Conservation (phyloP, 2,888 invertebrate species). For the Laothoe populi region DNA sequence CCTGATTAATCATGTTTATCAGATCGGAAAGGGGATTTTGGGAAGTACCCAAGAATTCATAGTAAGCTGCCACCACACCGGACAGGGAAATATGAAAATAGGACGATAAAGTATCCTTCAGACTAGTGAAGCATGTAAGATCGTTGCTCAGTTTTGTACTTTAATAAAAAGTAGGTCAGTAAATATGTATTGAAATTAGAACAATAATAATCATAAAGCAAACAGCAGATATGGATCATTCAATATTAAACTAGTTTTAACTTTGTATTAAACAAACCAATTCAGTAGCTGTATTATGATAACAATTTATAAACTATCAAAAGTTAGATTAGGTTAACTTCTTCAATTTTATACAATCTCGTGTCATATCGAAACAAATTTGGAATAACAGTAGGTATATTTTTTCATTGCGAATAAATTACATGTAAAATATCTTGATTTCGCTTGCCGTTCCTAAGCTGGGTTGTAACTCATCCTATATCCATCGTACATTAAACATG, state of each 20-base stretch:
- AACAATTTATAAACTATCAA: neutral
- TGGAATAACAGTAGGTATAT: too few relatives aligned
- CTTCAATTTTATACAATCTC: neutral
- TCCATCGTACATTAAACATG: neutral
- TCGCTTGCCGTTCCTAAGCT: neutral
- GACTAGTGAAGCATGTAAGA: neutral
- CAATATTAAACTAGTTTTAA: neutral
- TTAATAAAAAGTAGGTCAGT: neutral
- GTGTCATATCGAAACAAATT: neutral
- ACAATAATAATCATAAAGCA: neutral
- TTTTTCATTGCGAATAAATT: neutral
- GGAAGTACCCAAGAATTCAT: too few relatives aligned
- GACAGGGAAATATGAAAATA: too few relatives aligned
- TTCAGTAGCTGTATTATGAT: neutral
- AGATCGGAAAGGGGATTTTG: too few relatives aligned
- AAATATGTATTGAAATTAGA: neutral
- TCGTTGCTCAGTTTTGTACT: neutral
- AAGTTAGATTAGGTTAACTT: neutral
- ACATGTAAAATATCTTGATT: neutral
- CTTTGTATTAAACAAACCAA: slow-evolving; percentile 4
- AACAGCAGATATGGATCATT: neutral
- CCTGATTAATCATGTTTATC: too few relatives aligned
- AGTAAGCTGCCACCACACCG: too few relatives aligned
- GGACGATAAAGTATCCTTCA: too few relatives aligned
- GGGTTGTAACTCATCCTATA: neutral